phyloP scores from a whole-genome alignment of 37 sponge, comb jelly and placozoan genomes.

The Agelas oroides region DNA sequence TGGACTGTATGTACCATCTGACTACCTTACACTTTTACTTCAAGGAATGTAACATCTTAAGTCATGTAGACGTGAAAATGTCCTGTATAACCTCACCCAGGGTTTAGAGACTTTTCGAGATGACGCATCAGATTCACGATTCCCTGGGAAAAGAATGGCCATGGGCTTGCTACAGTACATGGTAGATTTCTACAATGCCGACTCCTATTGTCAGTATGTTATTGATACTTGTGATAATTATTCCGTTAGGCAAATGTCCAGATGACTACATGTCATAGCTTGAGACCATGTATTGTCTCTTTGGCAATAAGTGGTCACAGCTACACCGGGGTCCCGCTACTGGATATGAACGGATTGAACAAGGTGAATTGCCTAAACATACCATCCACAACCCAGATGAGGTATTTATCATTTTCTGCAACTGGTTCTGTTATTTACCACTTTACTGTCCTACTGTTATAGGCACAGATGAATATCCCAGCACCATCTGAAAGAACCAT shows the following conservation, averaged over 20 bases:
- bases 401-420: neutral
- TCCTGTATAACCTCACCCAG: conserved; percentile 23
- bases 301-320: conserved; percentile 42
- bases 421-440: too few species aligned
- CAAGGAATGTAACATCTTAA: conserved; percentile 11
- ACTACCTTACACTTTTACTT: conserved; percentile 11
- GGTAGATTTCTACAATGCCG: conserved; percentile 39
- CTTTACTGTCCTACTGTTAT: too few species aligned
- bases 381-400: neutral
- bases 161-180: conserved; percentile 49
- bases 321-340: conserved; percentile 45
- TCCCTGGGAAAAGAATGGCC: conserved; percentile 53
- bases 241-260: too few species aligned
- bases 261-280: conserved; percentile 40
- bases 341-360: neutral
- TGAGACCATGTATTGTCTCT: too few species aligned
- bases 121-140: conserved; percentile 26
- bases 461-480: conserved; percentile 24
- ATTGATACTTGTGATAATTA: too few species aligned
- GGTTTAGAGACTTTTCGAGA: conserved; percentile 3
- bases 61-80: conserved; percentile 2
- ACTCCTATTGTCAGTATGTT: conserved; percentile 4
- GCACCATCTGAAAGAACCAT: conserved; percentile 2
- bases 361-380: too few species aligned
- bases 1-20: neutral